A percentile compares a stretch with the other conserved stretches of the same genome.
These are phyloP conservation scores for Cuniculus paca DNA, from an alignment of 2,797 vertebrate genomes.

Conservation along the genomic window DNA sequence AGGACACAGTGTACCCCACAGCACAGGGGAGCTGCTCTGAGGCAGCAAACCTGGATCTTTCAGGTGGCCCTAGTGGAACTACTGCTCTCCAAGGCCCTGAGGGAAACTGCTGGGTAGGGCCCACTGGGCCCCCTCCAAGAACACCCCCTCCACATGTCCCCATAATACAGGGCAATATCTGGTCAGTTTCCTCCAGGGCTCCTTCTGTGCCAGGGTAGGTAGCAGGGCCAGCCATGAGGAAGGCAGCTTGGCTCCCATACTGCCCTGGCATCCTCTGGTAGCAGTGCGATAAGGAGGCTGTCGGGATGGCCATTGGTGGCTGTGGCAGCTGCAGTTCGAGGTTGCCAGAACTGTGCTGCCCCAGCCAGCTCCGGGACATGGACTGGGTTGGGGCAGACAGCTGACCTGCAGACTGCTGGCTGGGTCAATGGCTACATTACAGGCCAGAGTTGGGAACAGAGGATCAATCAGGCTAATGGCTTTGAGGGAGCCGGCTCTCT, in stretches of 20 bases:
- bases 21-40: neutral
- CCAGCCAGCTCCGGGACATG: neutral
- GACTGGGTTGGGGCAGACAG: constrained; percentile 17
- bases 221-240: neutral
- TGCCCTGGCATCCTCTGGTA: neutral
- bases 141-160: neutral
- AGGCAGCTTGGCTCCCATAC: neutral
- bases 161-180: neutral
- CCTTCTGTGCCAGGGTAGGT: neutral
- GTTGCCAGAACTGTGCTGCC: constrained; percentile 16
- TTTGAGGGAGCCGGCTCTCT: neutral
- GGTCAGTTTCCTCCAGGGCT: neutral
- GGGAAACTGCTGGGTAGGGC: neutral
- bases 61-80: neutral
- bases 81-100: neutral
- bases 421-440: neutral
- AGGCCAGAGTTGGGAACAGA: neutral
- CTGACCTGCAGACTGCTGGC: neutral
- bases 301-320: neutral
- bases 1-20: neutral
- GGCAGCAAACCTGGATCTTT: neutral
- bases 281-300: neutral
- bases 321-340: constrained; percentile 34
- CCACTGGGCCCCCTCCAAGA: neutral
- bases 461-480: neutral